Evolutionary conservation across 2,797 vertebrate species (phyloP).

Genomic region (Dallia pectoralis): DNA sequence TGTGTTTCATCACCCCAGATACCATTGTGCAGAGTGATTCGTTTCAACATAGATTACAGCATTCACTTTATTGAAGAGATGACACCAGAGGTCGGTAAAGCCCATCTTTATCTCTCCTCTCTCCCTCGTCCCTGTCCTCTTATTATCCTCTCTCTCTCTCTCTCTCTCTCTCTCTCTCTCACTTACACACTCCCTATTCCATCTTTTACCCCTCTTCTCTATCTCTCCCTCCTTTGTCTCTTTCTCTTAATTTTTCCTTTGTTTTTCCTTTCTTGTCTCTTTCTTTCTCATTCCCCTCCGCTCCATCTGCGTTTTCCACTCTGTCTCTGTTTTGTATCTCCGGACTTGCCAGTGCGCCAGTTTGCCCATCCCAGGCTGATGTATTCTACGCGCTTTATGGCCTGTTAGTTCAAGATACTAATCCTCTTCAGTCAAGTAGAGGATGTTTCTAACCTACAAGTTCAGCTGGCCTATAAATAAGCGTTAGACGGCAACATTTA

Average conservation of each 20-base stretch:
- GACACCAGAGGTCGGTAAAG: constrained; percentile 92
- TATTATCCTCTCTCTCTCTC: background rate
- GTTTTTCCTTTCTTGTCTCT: constrained; percentile 10
- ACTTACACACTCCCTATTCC: background rate
- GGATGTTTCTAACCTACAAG: constrained; percentile 21
- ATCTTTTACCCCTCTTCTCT: background rate
- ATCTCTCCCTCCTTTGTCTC: background rate
- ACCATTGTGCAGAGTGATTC: constrained; percentile 96
- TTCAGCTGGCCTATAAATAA: constrained; percentile 51
- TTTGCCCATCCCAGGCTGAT: constrained; percentile 39
- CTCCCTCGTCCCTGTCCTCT: background rate
- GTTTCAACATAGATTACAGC: constrained; percentile 99
- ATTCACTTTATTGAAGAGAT: constrained; percentile 99
- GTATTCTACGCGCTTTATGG: constrained; percentile 45
- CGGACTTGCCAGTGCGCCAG: too few species aligned
- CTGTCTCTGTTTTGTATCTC: too few species aligned
- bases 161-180: background rate
- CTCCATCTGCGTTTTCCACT: background rate
- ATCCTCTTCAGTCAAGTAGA: constrained; percentile 46
- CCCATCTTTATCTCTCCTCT: constrained; percentile 26
- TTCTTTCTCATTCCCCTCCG: background rate
- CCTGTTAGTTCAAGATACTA: constrained; percentile 51
- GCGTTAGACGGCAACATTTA: constrained; percentile 49
- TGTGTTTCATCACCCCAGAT: constrained; percentile 78
- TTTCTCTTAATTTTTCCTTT: background rate